Evolutionary conservation across 2,113 vertebrate species (phyloP).

Genomic region (Capreolus pygargus): DNA sequence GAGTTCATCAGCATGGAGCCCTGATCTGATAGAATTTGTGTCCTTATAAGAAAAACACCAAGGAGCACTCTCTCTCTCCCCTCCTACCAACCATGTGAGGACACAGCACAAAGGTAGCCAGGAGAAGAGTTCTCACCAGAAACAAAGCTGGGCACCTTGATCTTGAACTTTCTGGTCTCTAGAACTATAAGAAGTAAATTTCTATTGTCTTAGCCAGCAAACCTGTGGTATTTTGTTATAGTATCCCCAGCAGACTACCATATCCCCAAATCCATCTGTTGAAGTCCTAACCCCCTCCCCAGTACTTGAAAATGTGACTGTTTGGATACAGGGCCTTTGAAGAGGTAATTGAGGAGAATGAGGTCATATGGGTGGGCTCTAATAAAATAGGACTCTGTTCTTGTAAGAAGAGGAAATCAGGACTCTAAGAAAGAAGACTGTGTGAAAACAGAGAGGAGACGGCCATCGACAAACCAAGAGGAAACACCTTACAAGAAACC

Average conservation of each 20-base stretch:
- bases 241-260: neutral
- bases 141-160: neutral
- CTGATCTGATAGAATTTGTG: neutral
- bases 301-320: neutral
- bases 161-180: neutral
- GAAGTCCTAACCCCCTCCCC: neutral
- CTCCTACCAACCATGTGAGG: neutral
- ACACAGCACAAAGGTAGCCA: neutral
- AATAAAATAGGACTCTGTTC: neutral
- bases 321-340: neutral
- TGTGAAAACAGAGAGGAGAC: neutral
- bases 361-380: neutral
- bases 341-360: neutral
- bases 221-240: neutral
- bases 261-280: neutral
- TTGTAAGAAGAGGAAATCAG: neutral
- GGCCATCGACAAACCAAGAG: too few relatives aligned
- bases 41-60: neutral
- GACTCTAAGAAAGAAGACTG: neutral
- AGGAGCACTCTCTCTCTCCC: neutral
- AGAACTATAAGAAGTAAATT: neutral
- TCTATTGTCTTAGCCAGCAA: neutral
- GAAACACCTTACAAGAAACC: neutral
- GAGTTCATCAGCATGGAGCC: neutral
- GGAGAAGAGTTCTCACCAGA: neutral